Conservation (phyloP, 2,888 invertebrate species). For the Synergus japonicus region DNA sequence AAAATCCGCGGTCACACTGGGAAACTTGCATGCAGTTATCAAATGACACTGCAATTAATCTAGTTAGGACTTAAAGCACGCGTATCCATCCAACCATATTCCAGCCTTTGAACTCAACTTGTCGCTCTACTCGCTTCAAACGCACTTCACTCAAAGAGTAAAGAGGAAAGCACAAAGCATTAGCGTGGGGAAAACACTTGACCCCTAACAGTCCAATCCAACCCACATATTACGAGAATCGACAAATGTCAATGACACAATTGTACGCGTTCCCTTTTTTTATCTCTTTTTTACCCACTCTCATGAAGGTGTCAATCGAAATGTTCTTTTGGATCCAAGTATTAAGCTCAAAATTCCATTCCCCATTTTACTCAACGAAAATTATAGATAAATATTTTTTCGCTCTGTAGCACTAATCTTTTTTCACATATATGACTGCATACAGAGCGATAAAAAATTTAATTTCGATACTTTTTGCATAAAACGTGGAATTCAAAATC, state of each 20-base stretch:
- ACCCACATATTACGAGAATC: constrained; percentile 12
- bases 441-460: too few relatives aligned
- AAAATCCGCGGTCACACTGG: constrained; percentile 51
- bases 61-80: constrained; percentile 54
- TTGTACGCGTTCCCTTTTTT: constrained; percentile 10
- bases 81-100: constrained; percentile 50
- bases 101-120: constrained; percentile 46
- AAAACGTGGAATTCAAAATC: too few relatives aligned
- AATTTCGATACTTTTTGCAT: too few relatives aligned
- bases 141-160: constrained; percentile 17
- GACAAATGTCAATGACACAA: constrained; percentile 17
- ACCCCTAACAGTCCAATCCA: neutral
- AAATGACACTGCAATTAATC: constrained; percentile 67
- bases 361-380: too few relatives aligned
- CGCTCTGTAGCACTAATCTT: too few relatives aligned
- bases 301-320: neutral
- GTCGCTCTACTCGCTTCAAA: constrained; percentile 33
- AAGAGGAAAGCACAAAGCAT: constrained; percentile 3
- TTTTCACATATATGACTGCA: too few relatives aligned
- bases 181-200: constrained; percentile 15
- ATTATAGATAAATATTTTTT: too few relatives aligned
- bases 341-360: too few relatives aligned
- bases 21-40: constrained; percentile 52
- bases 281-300: constrained; percentile 10
- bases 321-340: neutral